A percentile compares a stretch with the other conserved stretches of the same genome.
phyloP scores from a whole-genome alignment of 2,797 vertebrate genomes.

The Caiman crocodilus region DNA sequence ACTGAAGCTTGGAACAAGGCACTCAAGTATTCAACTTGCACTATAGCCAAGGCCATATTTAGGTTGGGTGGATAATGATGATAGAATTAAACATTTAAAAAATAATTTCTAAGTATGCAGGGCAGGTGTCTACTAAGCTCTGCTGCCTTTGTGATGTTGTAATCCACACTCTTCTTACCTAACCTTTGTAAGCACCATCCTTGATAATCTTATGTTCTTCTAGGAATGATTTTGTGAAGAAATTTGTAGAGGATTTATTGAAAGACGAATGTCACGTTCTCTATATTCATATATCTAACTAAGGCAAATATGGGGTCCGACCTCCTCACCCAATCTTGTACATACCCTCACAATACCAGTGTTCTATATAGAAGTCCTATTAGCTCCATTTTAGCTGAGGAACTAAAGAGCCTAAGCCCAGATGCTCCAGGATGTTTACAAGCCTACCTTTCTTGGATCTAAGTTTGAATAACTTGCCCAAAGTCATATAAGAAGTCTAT shows the following conservation, averaged over 20 bases:
- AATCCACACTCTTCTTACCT: neutral
- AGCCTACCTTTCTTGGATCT: too few relatives aligned
- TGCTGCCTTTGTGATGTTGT: neutral
- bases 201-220: neutral
- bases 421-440: too few relatives aligned
- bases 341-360: too few relatives aligned
- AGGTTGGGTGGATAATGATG: neutral
- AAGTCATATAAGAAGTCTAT: neutral
- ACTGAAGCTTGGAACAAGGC: too few relatives aligned
- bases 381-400: too few relatives aligned
- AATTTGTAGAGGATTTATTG: too few relatives aligned
- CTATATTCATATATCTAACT: too few relatives aligned
- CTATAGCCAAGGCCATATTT: neutral
- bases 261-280: too few relatives aligned
- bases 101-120: neutral
- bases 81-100: neutral
- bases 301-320: too few relatives aligned
- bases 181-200: neutral
- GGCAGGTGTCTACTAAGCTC: neutral
- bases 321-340: too few relatives aligned
- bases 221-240: accelerated
- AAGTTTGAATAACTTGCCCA: neutral
- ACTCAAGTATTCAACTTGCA: neutral
- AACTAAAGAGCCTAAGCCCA: too few relatives aligned
- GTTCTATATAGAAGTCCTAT: too few relatives aligned